Evolutionary conservation across 2,888 invertebrate genomes (phyloP).

Genomic region (Parelbella ahira): DNA sequence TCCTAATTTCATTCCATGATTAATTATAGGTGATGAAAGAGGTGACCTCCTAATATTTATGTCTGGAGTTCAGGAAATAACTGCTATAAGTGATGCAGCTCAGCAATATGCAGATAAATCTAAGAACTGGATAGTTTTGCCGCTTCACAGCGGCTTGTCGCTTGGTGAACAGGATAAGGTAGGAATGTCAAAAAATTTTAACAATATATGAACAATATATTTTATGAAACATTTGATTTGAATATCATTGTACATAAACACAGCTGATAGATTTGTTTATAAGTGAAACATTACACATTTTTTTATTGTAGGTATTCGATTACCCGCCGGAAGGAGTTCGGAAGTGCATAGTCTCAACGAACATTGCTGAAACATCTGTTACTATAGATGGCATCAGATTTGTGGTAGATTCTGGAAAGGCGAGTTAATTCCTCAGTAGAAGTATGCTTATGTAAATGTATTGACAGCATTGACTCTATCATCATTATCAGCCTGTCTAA

Average conservation of each 20-base stretch:
- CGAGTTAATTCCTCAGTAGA: no score
- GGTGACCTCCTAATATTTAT: constrained; percentile 98
- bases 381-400: constrained; percentile 99
- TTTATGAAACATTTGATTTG: no score
- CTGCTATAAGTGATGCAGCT: constrained; percentile 91
- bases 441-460: no score
- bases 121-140: constrained; percentile 94
- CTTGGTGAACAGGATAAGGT: constrained; percentile 98
- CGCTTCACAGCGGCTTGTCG: constrained; percentile 95
- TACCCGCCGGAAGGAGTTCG: constrained; percentile 96
- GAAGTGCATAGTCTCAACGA: constrained; percentile 98
- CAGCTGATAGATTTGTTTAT: no score
- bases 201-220: no score
- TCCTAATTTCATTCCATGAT: no score
- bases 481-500: no score
- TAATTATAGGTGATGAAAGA: constrained; percentile 84
- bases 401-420: constrained; percentile 98
- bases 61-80: constrained; percentile 96
- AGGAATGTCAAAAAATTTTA: no score
- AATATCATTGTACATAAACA: no score
- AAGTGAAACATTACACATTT: no score
- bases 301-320: constrained; percentile 87
- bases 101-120: constrained; percentile 88
- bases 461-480: no score
- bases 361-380: constrained; percentile 99